These are phyloP conservation scores for Scaptodrosophila lebanonensis DNA, from an alignment of 1,140 invertebrate species.

Conservation along the genomic window DNA sequence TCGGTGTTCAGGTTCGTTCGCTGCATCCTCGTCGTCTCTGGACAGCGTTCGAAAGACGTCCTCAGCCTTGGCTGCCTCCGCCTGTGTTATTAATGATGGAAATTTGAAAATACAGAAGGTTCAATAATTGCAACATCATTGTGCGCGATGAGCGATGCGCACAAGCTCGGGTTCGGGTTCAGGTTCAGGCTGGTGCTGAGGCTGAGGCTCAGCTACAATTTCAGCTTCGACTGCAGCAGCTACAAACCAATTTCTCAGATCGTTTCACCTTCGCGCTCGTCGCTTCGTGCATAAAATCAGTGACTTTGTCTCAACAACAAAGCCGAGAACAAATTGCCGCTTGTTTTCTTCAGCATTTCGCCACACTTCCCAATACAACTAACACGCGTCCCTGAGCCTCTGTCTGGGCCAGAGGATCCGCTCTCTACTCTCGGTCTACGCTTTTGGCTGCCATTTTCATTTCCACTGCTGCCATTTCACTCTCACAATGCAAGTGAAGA, in stretches of 20 bases:
- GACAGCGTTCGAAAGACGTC: slow-evolving; percentile 16
- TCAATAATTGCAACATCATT: slow-evolving; percentile 77
- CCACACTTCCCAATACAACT: slow-evolving; percentile 29
- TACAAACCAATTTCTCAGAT: not conserved
- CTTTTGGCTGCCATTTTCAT: slow-evolving; percentile 35
- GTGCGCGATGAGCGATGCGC: slow-evolving; percentile 58
- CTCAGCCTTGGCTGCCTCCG: slow-evolving; percentile 65
- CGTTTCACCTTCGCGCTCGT: not conserved
- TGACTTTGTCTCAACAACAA: slow-evolving; percentile 59
- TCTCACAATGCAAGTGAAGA: slow-evolving; percentile 10
- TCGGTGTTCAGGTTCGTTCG: slow-evolving; percentile 32
- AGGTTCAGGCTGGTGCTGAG: no score
- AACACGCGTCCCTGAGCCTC: slow-evolving; percentile 50
- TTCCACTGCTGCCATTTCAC: not conserved
- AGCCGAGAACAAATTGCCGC: slow-evolving; percentile 55
- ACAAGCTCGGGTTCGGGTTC: slow-evolving; percentile 7
- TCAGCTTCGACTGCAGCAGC: no score
- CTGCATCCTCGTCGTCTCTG: not conserved
- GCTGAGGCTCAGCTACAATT: no score
- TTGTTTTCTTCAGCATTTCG: slow-evolving; percentile 16
- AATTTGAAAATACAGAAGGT: slow-evolving; percentile 78
- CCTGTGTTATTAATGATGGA: slow-evolving; percentile 77
- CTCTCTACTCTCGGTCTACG: no score
- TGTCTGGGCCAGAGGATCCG: no score
- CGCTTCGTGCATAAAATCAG: slow-evolving; percentile 28